Conservation (phyloP, 2,797 vertebrate species). For the Menidia menidia region DNA sequence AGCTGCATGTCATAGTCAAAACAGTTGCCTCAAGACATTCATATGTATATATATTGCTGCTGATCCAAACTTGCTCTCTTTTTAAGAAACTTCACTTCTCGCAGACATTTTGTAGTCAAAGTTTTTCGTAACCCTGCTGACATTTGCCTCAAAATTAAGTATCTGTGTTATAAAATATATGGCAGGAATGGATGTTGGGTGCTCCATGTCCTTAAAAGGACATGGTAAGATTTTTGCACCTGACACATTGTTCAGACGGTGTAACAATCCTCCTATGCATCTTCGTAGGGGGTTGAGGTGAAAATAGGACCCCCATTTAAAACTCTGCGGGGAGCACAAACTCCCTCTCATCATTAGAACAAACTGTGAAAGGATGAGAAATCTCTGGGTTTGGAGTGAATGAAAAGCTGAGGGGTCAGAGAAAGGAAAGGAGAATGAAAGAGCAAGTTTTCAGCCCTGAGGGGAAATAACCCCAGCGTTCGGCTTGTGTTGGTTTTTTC, state of each 20-base stretch:
- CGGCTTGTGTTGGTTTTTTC: conserved; percentile 50
- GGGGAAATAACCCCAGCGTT: conserved; percentile 51
- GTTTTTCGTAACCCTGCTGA: background rate
- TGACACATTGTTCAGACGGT: conserved; percentile 34
- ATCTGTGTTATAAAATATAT: background rate
- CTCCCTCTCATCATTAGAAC: conserved; percentile 38
- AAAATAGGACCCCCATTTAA: conserved; percentile 57
- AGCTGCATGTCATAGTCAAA: background rate
- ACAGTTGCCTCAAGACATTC: background rate
- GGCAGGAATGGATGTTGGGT: conserved; percentile 4
- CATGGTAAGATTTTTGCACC: conserved; percentile 18
- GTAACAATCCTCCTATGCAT: conserved; percentile 36
- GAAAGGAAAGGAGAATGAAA: conserved; percentile 42
- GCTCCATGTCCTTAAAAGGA: background rate
- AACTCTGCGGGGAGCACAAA: conserved; percentile 51
- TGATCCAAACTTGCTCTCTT: background rate
- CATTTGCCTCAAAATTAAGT: background rate
- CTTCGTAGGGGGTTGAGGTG: conserved; percentile 49
- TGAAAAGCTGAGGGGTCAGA: conserved; percentile 41
- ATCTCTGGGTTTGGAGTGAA: conserved; percentile 48
- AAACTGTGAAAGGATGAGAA: conserved; percentile 54
- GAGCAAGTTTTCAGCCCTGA: conserved; percentile 35
- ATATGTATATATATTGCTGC: background rate
- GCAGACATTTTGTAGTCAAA: background rate
- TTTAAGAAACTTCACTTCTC: conserved; percentile 9